Percentiles rank a stretch among this genome's conserved stretches.
Evolutionary conservation across 2,888 invertebrate species (phyloP).

Genomic region (Idaea straminata): DNA sequence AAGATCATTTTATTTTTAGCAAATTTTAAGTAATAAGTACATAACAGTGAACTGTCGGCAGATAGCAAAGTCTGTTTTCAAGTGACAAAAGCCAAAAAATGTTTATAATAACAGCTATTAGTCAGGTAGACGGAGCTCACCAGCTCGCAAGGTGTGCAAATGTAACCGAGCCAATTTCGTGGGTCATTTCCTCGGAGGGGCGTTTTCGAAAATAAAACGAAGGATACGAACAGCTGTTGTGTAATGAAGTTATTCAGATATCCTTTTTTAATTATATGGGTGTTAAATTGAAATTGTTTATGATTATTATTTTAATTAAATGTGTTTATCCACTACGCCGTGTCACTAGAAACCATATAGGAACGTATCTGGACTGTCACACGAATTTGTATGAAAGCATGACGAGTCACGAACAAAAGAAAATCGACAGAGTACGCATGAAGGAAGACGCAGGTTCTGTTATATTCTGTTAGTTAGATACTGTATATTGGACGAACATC

Average conservation of each 20-base stretch:
- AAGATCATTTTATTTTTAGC: too few species aligned
- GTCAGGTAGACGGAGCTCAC: constrained; percentile 49
- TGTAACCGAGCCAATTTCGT: constrained; percentile 72
- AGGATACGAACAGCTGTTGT: constrained; percentile 48
- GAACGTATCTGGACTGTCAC: too few species aligned
- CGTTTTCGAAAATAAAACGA: constrained; percentile 53
- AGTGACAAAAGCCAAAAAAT: constrained; percentile 60
- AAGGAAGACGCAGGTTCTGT: too few species aligned
- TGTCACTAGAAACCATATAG: too few species aligned
- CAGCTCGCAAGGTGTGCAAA: constrained; percentile 64
- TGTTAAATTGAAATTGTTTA: constrained; percentile 5
- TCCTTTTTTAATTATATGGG: neutral
- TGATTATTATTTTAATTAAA: too few species aligned
- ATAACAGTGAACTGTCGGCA: neutral
- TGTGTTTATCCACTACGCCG: too few species aligned
- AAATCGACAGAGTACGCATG: too few species aligned
- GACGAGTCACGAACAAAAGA: too few species aligned
- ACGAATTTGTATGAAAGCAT: too few species aligned
- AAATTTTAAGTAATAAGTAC: too few species aligned
- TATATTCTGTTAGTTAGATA: too few species aligned
- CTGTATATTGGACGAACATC: too few species aligned
- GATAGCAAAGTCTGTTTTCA: constrained; percentile 12
- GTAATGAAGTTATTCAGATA: neutral
- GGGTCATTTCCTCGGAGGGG: constrained; percentile 69
- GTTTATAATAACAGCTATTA: constrained; percentile 65